phyloP scores from a whole-genome alignment of 2,797 vertebrate genomes.

The Gymnoscopelus microlampas region DNA sequence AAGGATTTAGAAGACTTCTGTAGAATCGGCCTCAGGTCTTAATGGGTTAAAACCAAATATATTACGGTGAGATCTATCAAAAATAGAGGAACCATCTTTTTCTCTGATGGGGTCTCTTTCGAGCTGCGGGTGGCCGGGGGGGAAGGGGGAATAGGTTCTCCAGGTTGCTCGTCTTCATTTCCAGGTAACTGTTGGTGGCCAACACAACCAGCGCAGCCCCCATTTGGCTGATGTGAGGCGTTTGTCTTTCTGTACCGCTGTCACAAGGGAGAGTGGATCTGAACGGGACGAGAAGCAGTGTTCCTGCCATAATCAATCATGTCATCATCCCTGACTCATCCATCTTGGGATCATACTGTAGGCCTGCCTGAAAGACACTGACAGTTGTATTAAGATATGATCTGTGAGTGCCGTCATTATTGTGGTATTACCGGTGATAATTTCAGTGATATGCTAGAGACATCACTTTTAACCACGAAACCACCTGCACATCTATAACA shows the following conservation, averaged over 20 bases:
- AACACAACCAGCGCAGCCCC: constrained; percentile 12
- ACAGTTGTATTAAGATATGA: constrained; percentile 15
- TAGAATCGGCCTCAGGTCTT: too few relatives aligned
- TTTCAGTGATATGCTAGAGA: constrained; percentile 17
- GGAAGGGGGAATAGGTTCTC: constrained; percentile 34
- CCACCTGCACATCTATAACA: too few relatives aligned
- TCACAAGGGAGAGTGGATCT: constrained; percentile 36
- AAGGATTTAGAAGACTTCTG: too few relatives aligned
- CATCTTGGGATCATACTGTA: constrained; percentile 14
- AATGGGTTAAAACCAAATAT: constrained; percentile 58
- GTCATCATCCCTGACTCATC: constrained; percentile 33
- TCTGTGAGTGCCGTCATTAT: not conserved
- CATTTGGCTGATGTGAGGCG: constrained; percentile 48
- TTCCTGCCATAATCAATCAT: constrained; percentile 56
- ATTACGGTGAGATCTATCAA: constrained; percentile 65
- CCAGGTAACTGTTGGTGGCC: constrained; percentile 29
- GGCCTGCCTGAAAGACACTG: constrained; percentile 26
- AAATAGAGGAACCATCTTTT: constrained; percentile 39
- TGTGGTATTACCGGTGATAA: not conserved
- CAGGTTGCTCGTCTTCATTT: constrained; percentile 71
- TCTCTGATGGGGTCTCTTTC: constrained; percentile 25
- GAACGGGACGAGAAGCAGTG: constrained; percentile 29
- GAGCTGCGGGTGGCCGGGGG: constrained; percentile 20
- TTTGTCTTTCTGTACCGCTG: constrained; percentile 47
- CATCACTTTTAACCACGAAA: too few relatives aligned